phyloP scores from a whole-genome alignment of 2,797 vertebrate species.

The Enoplosus armatus region DNA sequence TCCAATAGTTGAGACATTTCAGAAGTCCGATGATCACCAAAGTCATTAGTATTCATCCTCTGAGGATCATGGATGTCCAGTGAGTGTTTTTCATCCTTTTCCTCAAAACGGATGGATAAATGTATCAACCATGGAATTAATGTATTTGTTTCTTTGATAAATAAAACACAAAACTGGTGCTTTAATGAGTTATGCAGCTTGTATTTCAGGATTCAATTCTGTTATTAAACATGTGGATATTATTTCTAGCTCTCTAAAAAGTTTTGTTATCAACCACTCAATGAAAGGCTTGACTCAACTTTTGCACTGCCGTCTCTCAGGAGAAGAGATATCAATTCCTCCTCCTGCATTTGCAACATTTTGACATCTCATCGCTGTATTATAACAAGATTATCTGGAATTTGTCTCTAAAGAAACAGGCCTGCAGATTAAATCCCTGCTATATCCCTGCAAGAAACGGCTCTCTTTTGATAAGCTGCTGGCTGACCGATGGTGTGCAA shows the following conservation, averaged over 20 bases:
- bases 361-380: conserved; percentile 7
- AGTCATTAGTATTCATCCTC: not conserved
- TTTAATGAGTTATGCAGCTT: not conserved
- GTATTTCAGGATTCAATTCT: too few relatives aligned
- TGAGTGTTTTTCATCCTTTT: too few relatives aligned
- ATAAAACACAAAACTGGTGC: not conserved
- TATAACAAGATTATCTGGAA: conserved; percentile 15
- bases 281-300: not conserved
- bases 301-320: conserved; percentile 1
- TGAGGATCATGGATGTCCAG: not conserved
- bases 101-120: not conserved
- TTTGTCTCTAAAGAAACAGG: conserved; percentile 13
- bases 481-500: conserved; percentile 13
- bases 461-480: conserved; percentile 20
- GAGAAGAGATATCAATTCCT: not conserved
- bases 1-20: not conserved
- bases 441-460: not conserved
- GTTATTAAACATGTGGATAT: not conserved
- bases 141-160: not conserved
- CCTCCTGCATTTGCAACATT: not conserved
- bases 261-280: not conserved
- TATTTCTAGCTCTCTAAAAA: not conserved
- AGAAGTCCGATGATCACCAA: not conserved
- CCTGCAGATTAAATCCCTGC: conserved; percentile 3
- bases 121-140: not conserved